Base-by-base conservation (phyloP, 2,113 vertebrate species). In the Tetrax tetrax region DNA sequence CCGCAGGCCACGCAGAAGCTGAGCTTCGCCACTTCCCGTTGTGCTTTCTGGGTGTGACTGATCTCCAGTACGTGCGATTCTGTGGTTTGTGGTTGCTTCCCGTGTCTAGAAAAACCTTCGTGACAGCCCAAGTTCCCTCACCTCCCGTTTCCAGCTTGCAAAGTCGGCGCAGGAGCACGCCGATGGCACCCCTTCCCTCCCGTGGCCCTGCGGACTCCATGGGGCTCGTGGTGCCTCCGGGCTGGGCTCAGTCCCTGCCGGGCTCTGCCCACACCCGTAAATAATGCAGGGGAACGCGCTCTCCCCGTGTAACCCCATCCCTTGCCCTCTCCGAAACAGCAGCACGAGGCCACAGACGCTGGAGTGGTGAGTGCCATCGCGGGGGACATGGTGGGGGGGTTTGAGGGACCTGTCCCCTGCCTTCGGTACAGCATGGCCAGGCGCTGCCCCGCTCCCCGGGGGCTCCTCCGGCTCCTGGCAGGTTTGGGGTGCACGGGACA, bases 241-340 rank as follows among this genome's bases (percentile, higher is more conserved):
- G 56, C 47, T 37, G 82, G 12, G 0, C 12, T 66, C 12, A 8
- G n/a, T 37, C 45, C 50, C 43, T 23, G 76, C 76, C 76, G 31
- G 0, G 4, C 53, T 43, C 57, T 20, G 14, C 75, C 70, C 0
- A 6, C 24, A 33, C 1, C 53, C 72, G 54, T 97, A 25, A 93
- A 97, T 89, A 84, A 95, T 95, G 64, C 74, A 95, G 16, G 11
- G 45, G 8, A 96, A 96, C 33, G 6, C 0, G 35, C 95, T 85
- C 48, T 16, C 25, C 4, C 2, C 0, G 1, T 13, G 74, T 78
- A 94, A 93, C 56, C n/a, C 35, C 72, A 91, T 85, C 60, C 57
- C 37, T n/a, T 61, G 64, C 31, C 54, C 68, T 17, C 19, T 14
- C 59, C 11, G 2, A 16, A 27, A n/a, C 57, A 29, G 56, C 61